These are phyloP conservation scores for Tenualosa thibaudeaui DNA, from an alignment of 2,797 vertebrate species.

Conservation along the genomic window DNA sequence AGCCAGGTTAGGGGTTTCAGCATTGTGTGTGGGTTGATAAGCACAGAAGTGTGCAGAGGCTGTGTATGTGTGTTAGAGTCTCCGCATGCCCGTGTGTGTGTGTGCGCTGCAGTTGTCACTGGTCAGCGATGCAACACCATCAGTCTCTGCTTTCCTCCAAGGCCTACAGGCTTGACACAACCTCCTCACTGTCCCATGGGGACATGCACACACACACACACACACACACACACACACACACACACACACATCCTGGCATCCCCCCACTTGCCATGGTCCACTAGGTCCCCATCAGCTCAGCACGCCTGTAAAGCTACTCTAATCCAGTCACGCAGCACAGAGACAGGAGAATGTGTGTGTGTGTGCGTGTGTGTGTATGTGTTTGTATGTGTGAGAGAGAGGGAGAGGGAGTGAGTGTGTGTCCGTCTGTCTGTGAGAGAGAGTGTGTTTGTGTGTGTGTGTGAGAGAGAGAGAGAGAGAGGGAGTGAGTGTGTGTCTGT, in stretches of 20 bases:
- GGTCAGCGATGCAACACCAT: background rate
- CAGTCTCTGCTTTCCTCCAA: background rate
- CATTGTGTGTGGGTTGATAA: conserved; percentile 1
- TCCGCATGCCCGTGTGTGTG: background rate
- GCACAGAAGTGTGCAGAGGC: background rate
- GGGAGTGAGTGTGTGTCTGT: conserved; percentile 39
- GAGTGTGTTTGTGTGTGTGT: background rate
- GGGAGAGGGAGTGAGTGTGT: background rate
- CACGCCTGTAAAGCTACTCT: background rate
- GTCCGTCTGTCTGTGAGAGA: background rate
- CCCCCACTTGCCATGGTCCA: background rate
- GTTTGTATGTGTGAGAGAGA: background rate
- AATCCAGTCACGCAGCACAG: background rate
- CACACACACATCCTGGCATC: background rate
- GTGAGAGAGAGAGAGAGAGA: background rate
- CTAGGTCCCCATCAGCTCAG: conserved; percentile 5
- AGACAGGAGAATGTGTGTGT: background rate
- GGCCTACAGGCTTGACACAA: background rate
- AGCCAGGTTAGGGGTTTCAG: conserved; percentile 38
- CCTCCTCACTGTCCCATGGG: background rate
- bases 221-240: conserved; percentile 4
- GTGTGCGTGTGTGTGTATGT: background rate
- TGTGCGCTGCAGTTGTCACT: background rate
- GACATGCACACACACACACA: background rate
- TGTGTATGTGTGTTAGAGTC: background rate